A percentile compares a stretch with the other conserved stretches of the same genome.
Conservation (phyloP, 2,797 vertebrate genomes). For the Eidolon dupreanum region DNA sequence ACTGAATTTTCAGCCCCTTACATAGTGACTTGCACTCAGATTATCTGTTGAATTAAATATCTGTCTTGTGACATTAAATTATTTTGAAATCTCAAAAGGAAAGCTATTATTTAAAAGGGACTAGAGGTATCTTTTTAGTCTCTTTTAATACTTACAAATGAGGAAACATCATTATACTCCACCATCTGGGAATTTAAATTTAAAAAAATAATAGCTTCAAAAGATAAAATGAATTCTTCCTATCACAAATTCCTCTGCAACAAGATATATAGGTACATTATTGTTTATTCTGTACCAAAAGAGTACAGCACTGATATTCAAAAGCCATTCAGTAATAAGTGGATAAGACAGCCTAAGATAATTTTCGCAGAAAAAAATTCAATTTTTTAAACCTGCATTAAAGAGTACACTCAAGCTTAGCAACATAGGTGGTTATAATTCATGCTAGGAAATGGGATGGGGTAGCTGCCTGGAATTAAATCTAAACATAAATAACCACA, state of each 20-base stretch:
- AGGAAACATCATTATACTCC: conserved; percentile 26
- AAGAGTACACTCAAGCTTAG: not conserved
- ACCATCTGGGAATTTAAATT: conserved; percentile 6
- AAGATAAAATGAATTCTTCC: conserved; percentile 42
- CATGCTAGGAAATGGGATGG: not conserved
- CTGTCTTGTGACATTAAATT: conserved; percentile 16
- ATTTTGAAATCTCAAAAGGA: conserved; percentile 7
- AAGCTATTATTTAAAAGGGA: conserved; percentile 39
- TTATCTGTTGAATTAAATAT: conserved; percentile 18
- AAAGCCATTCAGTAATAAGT: not conserved
- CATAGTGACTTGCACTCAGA: not conserved
- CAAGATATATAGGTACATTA: not conserved
- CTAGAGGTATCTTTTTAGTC: not conserved
- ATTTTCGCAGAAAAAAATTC: not conserved
- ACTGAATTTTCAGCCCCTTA: not conserved
- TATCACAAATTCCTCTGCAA: conserved; percentile 20
- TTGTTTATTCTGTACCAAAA: not conserved
- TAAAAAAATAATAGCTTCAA: conserved; percentile 31
- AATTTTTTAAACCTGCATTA: conserved; percentile 18
- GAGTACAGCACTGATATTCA: conserved; percentile 9
- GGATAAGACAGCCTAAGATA: not conserved
- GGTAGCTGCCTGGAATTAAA: not conserved
- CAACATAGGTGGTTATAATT: not conserved
- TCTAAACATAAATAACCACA: not conserved
- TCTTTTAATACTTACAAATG: conserved; percentile 46